Percentiles rank a stretch among this genome's conserved stretches.
Conservation (phyloP, 2,797 vertebrate species). For the Nyctalus aviator region DNA sequence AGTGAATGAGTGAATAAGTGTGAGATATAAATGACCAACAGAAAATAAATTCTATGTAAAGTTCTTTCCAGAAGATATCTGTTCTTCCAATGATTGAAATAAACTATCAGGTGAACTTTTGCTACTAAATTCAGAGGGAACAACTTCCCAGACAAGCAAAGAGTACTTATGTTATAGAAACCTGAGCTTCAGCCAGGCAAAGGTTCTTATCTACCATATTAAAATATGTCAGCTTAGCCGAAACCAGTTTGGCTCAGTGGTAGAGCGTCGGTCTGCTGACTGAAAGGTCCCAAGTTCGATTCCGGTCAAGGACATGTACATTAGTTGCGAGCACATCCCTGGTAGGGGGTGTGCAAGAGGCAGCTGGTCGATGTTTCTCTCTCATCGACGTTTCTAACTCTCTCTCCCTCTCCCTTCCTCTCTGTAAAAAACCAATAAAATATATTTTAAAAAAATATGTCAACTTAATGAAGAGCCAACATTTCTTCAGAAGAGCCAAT, state of each 20-base stretch:
- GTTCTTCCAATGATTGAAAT: conserved; percentile 30
- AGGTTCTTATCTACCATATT: conserved; percentile 66
- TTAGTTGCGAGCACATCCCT: too few species aligned
- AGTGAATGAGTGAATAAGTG: conserved; percentile 6
- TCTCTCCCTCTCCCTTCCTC: too few species aligned
- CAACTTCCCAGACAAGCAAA: conserved; percentile 50
- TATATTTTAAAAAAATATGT: too few species aligned
- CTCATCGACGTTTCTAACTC: too few species aligned
- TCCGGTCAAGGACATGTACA: too few species aligned
- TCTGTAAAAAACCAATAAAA: too few species aligned
- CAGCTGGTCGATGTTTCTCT: too few species aligned
- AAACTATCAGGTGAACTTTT: background rate
- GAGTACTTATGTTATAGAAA: conserved; percentile 55
- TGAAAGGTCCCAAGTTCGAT: too few species aligned
- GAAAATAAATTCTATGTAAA: conserved; percentile 55
- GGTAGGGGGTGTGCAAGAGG: too few species aligned
- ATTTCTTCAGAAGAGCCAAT: background rate
- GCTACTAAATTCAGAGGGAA: conserved; percentile 59
- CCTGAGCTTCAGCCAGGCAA: conserved; percentile 63
- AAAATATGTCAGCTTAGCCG: too few species aligned
- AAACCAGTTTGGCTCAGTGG: too few species aligned
- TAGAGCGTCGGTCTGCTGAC: too few species aligned
- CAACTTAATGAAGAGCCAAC: conserved; percentile 66
- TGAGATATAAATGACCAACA: background rate
- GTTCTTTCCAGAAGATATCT: conserved; percentile 56